Evolutionary conservation across 2,113 vertebrate species (phyloP).

Genomic region (Crotalus tigris): DNA sequence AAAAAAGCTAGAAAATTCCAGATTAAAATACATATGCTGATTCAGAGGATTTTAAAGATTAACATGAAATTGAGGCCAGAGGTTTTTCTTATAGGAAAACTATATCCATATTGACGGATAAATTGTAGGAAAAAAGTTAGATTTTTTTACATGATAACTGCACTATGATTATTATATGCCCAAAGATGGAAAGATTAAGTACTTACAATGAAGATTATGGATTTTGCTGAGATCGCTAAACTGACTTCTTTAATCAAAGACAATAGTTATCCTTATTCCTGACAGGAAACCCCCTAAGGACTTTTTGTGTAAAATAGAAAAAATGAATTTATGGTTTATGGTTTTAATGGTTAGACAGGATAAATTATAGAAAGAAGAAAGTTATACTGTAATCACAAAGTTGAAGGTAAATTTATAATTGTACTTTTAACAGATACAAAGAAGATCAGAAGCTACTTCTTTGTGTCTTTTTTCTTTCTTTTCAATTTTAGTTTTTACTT

Average conservation of each 20-base stretch:
- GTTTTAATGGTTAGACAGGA: background rate
- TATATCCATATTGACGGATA: background rate
- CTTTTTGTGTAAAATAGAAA: background rate
- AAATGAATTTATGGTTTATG: background rate
- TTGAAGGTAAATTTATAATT: background rate
- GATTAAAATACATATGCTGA: background rate
- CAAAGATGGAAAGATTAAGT: background rate
- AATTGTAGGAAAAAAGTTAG: background rate
- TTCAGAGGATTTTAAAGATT: background rate
- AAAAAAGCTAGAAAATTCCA: background rate
- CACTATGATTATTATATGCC: background rate
- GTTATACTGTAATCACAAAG: background rate
- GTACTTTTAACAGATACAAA: background rate
- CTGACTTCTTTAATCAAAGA: background rate
- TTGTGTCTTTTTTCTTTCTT: background rate
- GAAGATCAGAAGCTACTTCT: background rate
- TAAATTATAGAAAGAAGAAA: background rate
- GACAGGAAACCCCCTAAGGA: background rate
- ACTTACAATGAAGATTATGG: background rate
- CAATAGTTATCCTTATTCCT: background rate
- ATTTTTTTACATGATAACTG: background rate
- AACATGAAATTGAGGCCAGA: background rate
- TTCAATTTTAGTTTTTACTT: background rate
- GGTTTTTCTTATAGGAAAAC: background rate
- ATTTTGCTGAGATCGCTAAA: background rate